These are phyloP conservation scores for Anodontia alba DNA, from an alignment of 2,888 invertebrate genomes.

Conservation along the genomic window DNA sequence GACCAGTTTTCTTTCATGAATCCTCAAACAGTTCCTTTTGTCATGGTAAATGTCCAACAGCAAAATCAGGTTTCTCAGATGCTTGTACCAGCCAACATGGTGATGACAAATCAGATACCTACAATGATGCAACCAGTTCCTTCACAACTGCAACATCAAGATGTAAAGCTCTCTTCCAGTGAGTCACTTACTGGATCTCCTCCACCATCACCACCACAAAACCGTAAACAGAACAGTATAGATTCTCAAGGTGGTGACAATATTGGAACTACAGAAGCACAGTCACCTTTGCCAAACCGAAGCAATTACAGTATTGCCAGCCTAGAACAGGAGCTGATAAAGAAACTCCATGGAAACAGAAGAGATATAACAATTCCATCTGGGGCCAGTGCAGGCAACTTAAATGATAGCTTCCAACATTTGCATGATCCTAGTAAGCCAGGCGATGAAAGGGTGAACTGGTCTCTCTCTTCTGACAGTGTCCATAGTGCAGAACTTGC, in stretches of 20 bases:
- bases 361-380: conserved; percentile 56
- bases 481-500: conserved; percentile 32
- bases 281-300: conserved; percentile 62
- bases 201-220: conserved; percentile 75
- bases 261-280: conserved; percentile 46
- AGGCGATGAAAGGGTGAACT: conserved; percentile 44
- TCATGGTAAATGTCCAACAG: conserved; percentile 60
- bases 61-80: conserved; percentile 56
- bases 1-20: conserved; percentile 44
- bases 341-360: conserved; percentile 76
- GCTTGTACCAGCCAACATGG: conserved; percentile 55
- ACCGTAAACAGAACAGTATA: conserved; percentile 58
- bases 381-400: conserved; percentile 25
- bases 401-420: conserved; percentile 49
- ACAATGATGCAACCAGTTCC: conserved; percentile 24
- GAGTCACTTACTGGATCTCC: conserved; percentile 59
- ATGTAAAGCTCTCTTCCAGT: conserved; percentile 27
- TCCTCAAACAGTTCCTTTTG: conserved; percentile 50
- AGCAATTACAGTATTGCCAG: conserved; percentile 68
- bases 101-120: conserved; percentile 43
- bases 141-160: conserved; percentile 44
- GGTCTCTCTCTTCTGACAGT: conserved; percentile 47
- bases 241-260: conserved; percentile 55
- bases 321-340: conserved; percentile 81
- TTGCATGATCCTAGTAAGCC: conserved; percentile 25